Conservation (phyloP, 2,888 invertebrate genomes). For the Timema cristinae region DNA sequence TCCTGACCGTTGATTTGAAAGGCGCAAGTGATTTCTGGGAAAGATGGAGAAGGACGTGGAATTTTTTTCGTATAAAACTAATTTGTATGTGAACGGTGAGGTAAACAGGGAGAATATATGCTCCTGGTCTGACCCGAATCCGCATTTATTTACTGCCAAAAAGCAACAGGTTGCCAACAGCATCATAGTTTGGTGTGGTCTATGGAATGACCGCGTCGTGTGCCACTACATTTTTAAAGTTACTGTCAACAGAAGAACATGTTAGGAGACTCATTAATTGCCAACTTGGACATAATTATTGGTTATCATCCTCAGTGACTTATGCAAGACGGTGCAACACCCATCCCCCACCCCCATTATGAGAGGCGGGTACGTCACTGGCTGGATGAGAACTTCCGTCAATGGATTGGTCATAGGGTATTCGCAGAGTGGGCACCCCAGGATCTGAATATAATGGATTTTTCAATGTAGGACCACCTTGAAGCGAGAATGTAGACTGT, state of each 20-base stretch:
- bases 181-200: not conserved
- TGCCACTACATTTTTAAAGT: no score
- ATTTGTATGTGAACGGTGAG: not conserved
- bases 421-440: not conserved
- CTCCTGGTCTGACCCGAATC: not conserved
- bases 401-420: not conserved
- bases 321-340: not conserved
- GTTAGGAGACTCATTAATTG: no score
- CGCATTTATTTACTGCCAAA: not conserved
- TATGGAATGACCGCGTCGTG: not conserved
- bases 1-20: not conserved
- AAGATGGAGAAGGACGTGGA: not conserved
- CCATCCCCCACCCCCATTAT: slow-evolving; percentile 1
- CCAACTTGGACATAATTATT: no score
- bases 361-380: not conserved
- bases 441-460: not conserved
- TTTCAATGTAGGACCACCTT: not conserved
- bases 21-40: not conserved
- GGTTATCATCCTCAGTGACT: no score
- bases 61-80: not conserved
- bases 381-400: not conserved
- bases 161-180: not conserved
- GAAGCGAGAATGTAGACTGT: slow-evolving; percentile 1
- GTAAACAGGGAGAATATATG: not conserved
- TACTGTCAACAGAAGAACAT: no score